Evolutionary conservation across 2,888 invertebrate species (phyloP).

Genomic region (Chloroclysta siterata): DNA sequence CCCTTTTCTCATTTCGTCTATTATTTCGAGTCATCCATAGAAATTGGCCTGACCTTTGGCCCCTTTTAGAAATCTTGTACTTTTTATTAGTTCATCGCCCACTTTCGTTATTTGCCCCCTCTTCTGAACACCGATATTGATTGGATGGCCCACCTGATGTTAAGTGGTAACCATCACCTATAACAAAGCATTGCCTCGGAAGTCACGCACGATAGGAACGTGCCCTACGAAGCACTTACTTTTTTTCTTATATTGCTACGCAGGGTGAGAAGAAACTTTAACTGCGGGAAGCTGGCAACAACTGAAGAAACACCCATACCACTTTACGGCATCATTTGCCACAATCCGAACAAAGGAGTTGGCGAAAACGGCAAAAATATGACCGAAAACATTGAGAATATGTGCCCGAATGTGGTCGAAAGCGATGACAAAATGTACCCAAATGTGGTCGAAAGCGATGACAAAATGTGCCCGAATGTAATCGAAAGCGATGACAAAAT

Average conservation of each 20-base stretch:
- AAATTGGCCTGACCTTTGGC: too few relatives aligned
- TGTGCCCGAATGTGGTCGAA: conserved; percentile 12
- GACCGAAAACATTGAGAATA: conserved; percentile 1
- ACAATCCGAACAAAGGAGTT: conserved; percentile 42
- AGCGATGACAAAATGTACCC: not conserved
- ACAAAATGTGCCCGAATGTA: conserved; percentile 1
- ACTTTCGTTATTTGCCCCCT: too few relatives aligned
- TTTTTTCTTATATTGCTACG: not conserved
- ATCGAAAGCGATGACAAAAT: not conserved
- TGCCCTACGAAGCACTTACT: too few relatives aligned
- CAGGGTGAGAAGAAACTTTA: conserved; percentile 27
- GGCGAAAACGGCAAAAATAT: conserved; percentile 5
- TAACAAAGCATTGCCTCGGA: too few relatives aligned
- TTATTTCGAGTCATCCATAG: too few relatives aligned
- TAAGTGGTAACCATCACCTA: too few relatives aligned
- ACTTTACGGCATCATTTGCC: conserved; percentile 63
- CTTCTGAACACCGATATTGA: too few relatives aligned
- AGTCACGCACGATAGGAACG: too few relatives aligned
- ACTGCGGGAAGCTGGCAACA: conserved; percentile 3
- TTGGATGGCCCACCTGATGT: too few relatives aligned
- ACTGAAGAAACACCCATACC: conserved; percentile 48
- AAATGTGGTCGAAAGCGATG: not conserved
- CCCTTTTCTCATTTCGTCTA: too few relatives aligned
- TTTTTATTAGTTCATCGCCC: too few relatives aligned
- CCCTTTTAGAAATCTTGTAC: too few relatives aligned